Evolutionary conservation across 53 echinoderm and acorn worm genomes (phyloP).

Genomic region (Mesocentrotus franciscanus): DNA sequence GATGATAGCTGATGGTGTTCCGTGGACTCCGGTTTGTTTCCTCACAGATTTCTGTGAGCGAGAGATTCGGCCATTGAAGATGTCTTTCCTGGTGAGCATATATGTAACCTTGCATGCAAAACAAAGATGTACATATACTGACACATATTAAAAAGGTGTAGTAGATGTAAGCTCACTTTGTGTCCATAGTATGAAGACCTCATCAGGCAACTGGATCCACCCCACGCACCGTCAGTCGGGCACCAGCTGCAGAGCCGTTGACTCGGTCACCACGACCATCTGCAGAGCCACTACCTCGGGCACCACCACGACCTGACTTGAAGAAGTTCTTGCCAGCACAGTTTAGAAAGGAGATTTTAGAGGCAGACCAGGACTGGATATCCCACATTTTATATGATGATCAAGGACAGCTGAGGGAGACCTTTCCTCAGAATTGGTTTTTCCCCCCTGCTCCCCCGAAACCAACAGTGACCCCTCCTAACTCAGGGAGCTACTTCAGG

Average conservation of each 20-base stretch:
- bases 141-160: no score
- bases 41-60: slow-evolving; percentile 63
- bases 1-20: background rate
- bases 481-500: slow-evolving; percentile 44
- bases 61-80: slow-evolving; percentile 40
- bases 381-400: slow-evolving; percentile 52
- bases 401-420: slow-evolving; percentile 41
- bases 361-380: slow-evolving; percentile 66
- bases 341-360: slow-evolving; percentile 36
- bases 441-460: slow-evolving; percentile 29
- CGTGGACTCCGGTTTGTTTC: slow-evolving; percentile 15
- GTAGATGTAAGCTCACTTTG: slow-evolving; percentile 49
- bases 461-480: slow-evolving; percentile 36
- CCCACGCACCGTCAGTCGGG: no score
- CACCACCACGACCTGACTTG: no score
- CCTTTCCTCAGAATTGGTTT: slow-evolving; percentile 23
- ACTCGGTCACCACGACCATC: no score
- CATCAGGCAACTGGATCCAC: slow-evolving; percentile 35
- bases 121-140: no score
- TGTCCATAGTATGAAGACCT: slow-evolving; percentile 60
- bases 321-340: background rate
- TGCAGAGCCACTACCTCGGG: no score
- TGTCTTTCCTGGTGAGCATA: slow-evolving; percentile 38
- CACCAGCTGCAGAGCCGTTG: no score
- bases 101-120: no score